Base-by-base conservation (phyloP, 2,113 vertebrate species). In the Chunga burmeisteri region DNA sequence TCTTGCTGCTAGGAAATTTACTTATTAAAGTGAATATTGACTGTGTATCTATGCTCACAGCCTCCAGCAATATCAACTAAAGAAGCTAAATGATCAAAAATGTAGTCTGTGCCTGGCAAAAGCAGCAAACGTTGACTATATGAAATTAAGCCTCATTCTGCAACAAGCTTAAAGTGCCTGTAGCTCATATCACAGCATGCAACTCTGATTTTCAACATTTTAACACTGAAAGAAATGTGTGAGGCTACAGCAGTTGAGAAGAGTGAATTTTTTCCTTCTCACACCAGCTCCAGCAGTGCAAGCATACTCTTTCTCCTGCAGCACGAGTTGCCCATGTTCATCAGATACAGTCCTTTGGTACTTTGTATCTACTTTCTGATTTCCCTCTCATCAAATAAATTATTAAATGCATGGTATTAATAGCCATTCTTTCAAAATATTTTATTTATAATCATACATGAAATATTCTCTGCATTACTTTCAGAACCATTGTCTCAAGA, bases 21-120 rank as follows among this genome's bases (percentile, higher is more conserved):
- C 55, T 88, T 96, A 93, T 93, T 92, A 89, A 94, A 95, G 65
- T 63, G 46, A 93, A 96, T 95, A 90, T 96, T 95, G 94, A 95
- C 46, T 56, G 67, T 42, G 27, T 49, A 38, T 93, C 29, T 83
- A 50, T 88, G 68, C 49, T 94, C 26, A 73, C 16, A 70, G 59
- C 67, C 63, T 53, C 32, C 75, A 88, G 79, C 59, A 84, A 71
- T n/a, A 89, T 55, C 83, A 92, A 17, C 62, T n/a, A 46, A 82
- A 83, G 58, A 94, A 86, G 22, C 16, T 32, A 71, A 88, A n/a
- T 27, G 80, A 81, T 84, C 59, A 88, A 86, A 94, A 88, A 68
- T 16, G 22, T 70, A 66, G 67, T 49, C 67, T 65, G 34, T 91
- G 36, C 21, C 55, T 65, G 16, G 38, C 2, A 91, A 91, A 96